Conservation (phyloP, 1,140 invertebrate genomes). For the Pomacea maculata region DNA sequence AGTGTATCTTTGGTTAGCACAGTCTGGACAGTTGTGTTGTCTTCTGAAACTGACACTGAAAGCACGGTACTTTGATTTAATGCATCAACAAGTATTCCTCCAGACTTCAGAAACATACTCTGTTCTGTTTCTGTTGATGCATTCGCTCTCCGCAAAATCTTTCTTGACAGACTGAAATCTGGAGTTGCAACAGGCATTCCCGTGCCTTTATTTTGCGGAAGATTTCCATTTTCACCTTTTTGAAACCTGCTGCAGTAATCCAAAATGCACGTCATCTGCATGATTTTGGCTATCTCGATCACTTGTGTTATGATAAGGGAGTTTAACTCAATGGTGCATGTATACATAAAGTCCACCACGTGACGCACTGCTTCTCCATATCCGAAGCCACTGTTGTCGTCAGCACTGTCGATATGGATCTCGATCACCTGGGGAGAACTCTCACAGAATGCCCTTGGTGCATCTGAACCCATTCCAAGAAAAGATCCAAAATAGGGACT, state of each 20-base stretch:
- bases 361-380: conserved; percentile 54
- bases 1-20: too few species aligned
- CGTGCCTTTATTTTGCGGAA: conserved; percentile 19
- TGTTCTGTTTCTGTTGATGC: conserved; percentile 33
- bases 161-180: conserved; percentile 11
- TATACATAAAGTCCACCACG: conserved; percentile 65
- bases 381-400: conserved; percentile 30
- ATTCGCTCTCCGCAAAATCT: conserved; percentile 19
- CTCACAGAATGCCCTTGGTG: conserved; percentile 56
- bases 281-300: conserved; percentile 58
- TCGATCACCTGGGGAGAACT: conserved; percentile 62
- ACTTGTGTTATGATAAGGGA: conserved; percentile 50
- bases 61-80: background rate
- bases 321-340: conserved; percentile 49
- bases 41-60: background rate
- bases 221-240: conserved; percentile 28
- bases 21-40: too few species aligned
- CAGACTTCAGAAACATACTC: conserved; percentile 26
- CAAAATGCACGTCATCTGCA: conserved; percentile 50
- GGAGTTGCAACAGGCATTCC: background rate
- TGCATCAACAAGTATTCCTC: background rate
- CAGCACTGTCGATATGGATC: conserved; percentile 58
- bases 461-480: conserved; percentile 49
- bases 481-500: conserved; percentile 63
- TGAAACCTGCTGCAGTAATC: conserved; percentile 46